A percentile compares a stretch with the other conserved stretches of the same genome.
Evolutionary conservation across 2,797 vertebrate species (phyloP).

Genomic region (Semaprochilodus insignis): DNA sequence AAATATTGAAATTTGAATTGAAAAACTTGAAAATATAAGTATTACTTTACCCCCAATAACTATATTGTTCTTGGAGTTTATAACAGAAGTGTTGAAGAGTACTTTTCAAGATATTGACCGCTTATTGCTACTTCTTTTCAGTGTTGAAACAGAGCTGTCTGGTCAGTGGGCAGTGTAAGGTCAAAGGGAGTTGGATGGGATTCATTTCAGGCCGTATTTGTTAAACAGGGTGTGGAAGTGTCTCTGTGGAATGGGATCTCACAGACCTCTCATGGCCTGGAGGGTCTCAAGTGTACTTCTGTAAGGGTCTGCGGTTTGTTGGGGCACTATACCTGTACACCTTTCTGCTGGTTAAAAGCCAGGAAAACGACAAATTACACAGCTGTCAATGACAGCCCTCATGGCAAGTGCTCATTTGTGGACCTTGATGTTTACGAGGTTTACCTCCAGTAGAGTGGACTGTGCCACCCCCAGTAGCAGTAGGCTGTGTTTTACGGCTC

Average conservation of each 20-base stretch:
- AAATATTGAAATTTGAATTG: not conserved
- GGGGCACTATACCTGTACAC: constrained; percentile 55
- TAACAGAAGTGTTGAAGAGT: not conserved
- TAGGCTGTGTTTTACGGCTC: constrained; percentile 79
- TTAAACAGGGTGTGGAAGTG: constrained; percentile 23
- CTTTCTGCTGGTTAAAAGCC: constrained; percentile 72
- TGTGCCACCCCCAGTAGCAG: constrained; percentile 50
- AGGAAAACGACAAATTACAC: constrained; percentile 74
- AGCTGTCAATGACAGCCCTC: constrained; percentile 68
- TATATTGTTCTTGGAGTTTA: not conserved
- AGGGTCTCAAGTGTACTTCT: constrained; percentile 19
- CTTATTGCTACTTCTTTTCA: not conserved
- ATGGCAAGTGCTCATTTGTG: constrained; percentile 76
- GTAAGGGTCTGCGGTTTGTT: constrained; percentile 25
- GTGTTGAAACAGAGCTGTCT: constrained; percentile 24
- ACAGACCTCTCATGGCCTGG: constrained; percentile 21
- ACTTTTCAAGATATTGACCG: not conserved
- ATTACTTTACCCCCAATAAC: too few relatives aligned
- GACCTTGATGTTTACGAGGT: constrained; percentile 74
- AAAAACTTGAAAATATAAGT: not conserved
- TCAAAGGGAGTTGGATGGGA: constrained; percentile 10
- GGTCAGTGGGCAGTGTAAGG: not conserved
- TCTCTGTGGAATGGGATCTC: constrained; percentile 36
- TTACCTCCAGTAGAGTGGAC: constrained; percentile 70
- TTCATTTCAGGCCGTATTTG: constrained; percentile 38